Evolutionary conservation across 2,888 invertebrate species (phyloP).

Genomic region (Drosophila ochracea): DNA sequence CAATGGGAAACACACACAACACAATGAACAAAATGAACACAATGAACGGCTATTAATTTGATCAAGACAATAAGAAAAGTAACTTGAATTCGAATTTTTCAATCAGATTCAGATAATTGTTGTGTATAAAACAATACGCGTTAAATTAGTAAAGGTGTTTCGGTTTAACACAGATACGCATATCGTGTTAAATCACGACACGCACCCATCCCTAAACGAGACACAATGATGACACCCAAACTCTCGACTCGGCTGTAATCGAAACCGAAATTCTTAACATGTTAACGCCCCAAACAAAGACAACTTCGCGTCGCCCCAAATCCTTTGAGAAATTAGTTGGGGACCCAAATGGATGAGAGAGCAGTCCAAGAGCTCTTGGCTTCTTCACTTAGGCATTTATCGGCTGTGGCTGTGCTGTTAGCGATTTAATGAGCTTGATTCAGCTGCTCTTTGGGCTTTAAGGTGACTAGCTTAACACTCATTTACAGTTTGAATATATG

Average conservation of each 20-base stretch:
- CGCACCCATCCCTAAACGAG: background rate
- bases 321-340: constrained; percentile 75
- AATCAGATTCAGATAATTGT: background rate
- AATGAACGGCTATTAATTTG: background rate
- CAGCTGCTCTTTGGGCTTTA: constrained; percentile 19
- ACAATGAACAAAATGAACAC: background rate
- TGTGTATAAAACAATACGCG: background rate
- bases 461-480: constrained; percentile 4
- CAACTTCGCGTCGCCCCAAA: constrained; percentile 55
- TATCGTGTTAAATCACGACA: background rate
- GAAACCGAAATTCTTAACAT: constrained; percentile 51
- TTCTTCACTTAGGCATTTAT: constrained; percentile 43
- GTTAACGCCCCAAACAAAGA: constrained; percentile 51
- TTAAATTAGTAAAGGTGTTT: background rate
- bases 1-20: background rate
- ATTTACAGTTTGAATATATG: constrained; percentile 9
- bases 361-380: constrained; percentile 18
- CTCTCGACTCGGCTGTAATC: constrained; percentile 45
- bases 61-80: background rate
- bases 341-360: constrained; percentile 16
- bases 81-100: background rate
- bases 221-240: constrained; percentile 23
- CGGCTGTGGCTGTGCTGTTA: background rate
- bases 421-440: constrained; percentile 29
- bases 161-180: background rate